Conservation (phyloP, 2,113 vertebrate species). For the Excalfactoria chinensis region DNA sequence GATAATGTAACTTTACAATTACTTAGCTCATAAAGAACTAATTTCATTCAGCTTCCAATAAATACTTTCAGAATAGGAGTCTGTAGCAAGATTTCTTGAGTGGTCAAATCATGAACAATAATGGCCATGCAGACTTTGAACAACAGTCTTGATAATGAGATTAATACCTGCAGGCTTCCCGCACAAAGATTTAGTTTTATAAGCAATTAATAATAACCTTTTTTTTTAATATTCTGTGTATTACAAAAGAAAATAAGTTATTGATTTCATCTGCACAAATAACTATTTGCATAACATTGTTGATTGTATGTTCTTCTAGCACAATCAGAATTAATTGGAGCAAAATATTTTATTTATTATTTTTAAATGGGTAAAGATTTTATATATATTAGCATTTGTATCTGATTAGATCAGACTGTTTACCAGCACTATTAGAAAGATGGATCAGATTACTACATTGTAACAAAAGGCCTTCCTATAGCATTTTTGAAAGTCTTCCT, state of each 20-base stretch:
- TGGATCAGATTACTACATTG: neutral
- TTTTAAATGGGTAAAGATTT: slow-evolving; percentile 78
- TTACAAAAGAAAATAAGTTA: slow-evolving; percentile 79
- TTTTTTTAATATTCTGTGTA: slow-evolving; percentile 59
- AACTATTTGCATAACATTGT: slow-evolving; percentile 77
- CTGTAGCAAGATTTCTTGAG: slow-evolving; percentile 24
- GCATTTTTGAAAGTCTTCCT: neutral
- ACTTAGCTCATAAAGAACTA: slow-evolving; percentile 56
- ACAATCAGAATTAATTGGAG: slow-evolving; percentile 77
- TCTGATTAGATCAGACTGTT: slow-evolving; percentile 74
- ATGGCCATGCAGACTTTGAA: slow-evolving; percentile 42
- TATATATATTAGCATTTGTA: slow-evolving; percentile 68
- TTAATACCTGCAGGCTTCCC: slow-evolving; percentile 57
- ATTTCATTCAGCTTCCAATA: slow-evolving; percentile 61
- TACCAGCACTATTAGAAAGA: slow-evolving; percentile 31
- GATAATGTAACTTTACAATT: slow-evolving; percentile 57
- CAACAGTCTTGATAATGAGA: slow-evolving; percentile 65
- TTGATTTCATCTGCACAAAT: slow-evolving; percentile 78
- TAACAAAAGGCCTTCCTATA: slow-evolving; percentile 13
- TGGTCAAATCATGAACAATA: slow-evolving; percentile 54
- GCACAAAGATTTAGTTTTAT: slow-evolving; percentile 70
- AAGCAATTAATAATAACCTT: slow-evolving; percentile 74
- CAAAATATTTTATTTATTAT: slow-evolving; percentile 73
- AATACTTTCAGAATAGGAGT: slow-evolving; percentile 39
- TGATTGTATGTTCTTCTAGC: slow-evolving; percentile 74